Evolutionary conservation across 2,113 vertebrate species (phyloP).

Genomic region (Dromaius novaehollandiae): DNA sequence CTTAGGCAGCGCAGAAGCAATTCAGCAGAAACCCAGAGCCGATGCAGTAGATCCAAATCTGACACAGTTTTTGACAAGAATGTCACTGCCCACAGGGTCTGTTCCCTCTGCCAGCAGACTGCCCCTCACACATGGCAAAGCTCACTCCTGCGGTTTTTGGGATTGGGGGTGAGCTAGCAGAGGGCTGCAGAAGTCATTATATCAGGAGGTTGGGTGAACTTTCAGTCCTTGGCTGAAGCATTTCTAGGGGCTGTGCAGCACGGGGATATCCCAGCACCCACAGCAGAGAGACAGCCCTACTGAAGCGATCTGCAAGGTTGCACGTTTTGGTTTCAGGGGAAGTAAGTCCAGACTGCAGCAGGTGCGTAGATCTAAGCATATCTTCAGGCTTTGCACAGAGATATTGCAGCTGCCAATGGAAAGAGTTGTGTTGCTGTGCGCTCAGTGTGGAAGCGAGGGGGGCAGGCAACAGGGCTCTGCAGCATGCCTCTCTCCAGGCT

Average conservation of each 20-base stretch:
- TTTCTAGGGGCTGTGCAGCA: background rate
- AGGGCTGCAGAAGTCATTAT: background rate
- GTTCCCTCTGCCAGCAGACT: background rate
- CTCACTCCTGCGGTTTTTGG: accelerated
- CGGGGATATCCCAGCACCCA: background rate
- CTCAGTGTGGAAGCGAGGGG: background rate
- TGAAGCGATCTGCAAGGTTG: background rate
- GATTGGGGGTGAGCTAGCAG: accelerated
- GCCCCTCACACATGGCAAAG: background rate
- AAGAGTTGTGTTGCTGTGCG: background rate
- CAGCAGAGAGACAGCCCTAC: background rate
- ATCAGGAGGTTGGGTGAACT: accelerated
- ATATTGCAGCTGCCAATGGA: background rate
- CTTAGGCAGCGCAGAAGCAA: background rate
- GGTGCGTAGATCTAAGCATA: slow-evolving; percentile 1
- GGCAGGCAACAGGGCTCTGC: background rate
- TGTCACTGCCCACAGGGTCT: background rate
- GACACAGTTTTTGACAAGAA: background rate
- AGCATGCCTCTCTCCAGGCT: too few species aligned
- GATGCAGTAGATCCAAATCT: background rate
- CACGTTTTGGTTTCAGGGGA: background rate
- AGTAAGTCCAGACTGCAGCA: background rate
- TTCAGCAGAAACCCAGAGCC: background rate
- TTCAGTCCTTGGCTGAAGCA: background rate
- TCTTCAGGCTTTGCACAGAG: slow-evolving; percentile 19